These are phyloP conservation scores for Campoplex nolae DNA, from an alignment of 2,888 invertebrate genomes.

Conservation along the genomic window DNA sequence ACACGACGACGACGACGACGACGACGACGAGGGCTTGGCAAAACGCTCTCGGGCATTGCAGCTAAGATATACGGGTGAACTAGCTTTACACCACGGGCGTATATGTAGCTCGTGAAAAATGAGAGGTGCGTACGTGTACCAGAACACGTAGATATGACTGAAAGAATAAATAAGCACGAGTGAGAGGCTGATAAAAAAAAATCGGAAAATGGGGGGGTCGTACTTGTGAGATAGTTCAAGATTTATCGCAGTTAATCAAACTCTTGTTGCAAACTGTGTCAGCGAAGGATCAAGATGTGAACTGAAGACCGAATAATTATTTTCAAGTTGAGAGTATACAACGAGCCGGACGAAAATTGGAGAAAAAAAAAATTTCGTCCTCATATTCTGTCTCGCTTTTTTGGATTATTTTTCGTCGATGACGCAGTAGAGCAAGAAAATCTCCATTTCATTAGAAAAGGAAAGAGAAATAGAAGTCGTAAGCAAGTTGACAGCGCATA, in stretches of 20 bases:
- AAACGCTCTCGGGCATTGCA: conserved; percentile 37
- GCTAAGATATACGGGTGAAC: conserved; percentile 41
- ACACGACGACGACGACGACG: conserved; percentile 46
- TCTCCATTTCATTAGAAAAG: conserved; percentile 10
- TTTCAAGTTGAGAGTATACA: too few species aligned
- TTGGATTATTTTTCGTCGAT: background rate
- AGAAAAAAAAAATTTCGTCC: background rate
- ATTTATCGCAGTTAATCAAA: background rate
- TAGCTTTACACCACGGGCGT: conserved; percentile 42
- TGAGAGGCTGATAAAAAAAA: background rate
- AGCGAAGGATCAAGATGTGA: background rate
- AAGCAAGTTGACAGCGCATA: conserved; percentile 25
- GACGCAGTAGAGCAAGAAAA: conserved; percentile 27
- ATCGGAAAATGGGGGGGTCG: background rate
- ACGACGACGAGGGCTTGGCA: conserved; percentile 44
- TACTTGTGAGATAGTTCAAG: background rate
- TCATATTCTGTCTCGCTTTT: background rate
- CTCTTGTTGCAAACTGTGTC: background rate
- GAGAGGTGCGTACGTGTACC: conserved; percentile 56
- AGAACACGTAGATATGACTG: conserved; percentile 12
- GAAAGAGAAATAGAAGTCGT: conserved; percentile 47
- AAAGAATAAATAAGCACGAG: conserved; percentile 10
- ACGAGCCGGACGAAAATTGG: background rate
- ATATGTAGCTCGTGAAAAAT: conserved; percentile 41
- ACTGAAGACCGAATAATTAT: background rate